These are phyloP conservation scores for Conomelus anceps DNA, from an alignment of 2,888 invertebrate species.

Conservation along the genomic window DNA sequence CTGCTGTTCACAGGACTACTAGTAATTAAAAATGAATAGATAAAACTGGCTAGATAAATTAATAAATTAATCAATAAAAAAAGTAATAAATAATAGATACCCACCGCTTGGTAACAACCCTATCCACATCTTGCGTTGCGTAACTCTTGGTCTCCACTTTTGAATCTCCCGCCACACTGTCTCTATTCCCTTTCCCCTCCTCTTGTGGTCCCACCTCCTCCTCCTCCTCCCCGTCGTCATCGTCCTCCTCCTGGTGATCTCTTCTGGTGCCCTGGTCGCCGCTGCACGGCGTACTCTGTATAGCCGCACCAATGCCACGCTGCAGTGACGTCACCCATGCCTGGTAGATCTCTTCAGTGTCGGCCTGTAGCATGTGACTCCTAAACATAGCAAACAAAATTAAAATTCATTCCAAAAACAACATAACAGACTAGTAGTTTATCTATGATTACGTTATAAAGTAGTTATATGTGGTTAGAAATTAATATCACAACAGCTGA, in stretches of 20 bases:
- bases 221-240: not conserved
- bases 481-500: too few relatives aligned
- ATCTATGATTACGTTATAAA: too few relatives aligned
- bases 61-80: too few relatives aligned
- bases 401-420: not conserved
- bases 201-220: not conserved
- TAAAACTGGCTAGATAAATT: too few relatives aligned
- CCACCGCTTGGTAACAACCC: not conserved
- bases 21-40: too few relatives aligned
- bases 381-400: conserved; percentile 51
- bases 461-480: too few relatives aligned
- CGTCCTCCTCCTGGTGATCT: too few relatives aligned
- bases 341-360: conserved; percentile 83
- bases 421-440: not conserved
- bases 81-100: too few relatives aligned
- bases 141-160: not conserved
- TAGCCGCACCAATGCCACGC: conserved; percentile 57
- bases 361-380: conserved; percentile 96
- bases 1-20: too few relatives aligned
- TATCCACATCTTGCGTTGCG: not conserved
- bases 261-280: too few relatives aligned
- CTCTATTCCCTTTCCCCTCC: not conserved
- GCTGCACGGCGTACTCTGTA: conserved; percentile 49
- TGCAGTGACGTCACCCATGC: conserved; percentile 88
- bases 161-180: not conserved